Conservation (phyloP, 2,888 invertebrate species). For the Apoderus coryli region DNA sequence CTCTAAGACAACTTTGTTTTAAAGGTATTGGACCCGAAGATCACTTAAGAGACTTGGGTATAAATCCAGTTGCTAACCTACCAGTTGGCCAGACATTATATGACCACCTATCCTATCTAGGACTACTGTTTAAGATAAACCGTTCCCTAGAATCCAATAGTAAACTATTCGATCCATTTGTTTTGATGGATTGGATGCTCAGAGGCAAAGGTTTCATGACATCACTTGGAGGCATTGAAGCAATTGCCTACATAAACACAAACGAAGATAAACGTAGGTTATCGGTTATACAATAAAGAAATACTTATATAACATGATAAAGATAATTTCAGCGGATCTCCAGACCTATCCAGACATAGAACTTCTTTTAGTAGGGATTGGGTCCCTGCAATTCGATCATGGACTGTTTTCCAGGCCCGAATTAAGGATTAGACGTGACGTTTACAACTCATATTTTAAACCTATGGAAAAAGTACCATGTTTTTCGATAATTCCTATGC, state of each 20-base stretch:
- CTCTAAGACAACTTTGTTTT: too few species aligned
- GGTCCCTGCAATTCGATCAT: constrained; percentile 30
- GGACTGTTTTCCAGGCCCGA: constrained; percentile 12
- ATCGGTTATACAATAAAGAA: too few species aligned
- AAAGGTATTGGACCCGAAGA: constrained; percentile 48
- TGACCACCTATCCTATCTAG: constrained; percentile 51
- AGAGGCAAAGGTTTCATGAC: constrained; percentile 33
- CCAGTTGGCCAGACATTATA: constrained; percentile 52
- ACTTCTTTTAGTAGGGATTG: constrained; percentile 39
- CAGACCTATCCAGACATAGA: constrained; percentile 50
- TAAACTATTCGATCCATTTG: constrained; percentile 22
- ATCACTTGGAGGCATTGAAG: constrained; percentile 41
- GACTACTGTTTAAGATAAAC: constrained; percentile 39
- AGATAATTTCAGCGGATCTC: too few species aligned
- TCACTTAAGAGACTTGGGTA: constrained; percentile 41
- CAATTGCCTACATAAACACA: constrained; percentile 40
- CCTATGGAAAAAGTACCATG: constrained; percentile 33
- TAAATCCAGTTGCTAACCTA: constrained; percentile 44
- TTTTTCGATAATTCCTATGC: constrained; percentile 37
- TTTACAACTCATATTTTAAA: constrained; percentile 39
- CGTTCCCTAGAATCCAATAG: constrained; percentile 26
- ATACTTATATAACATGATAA: too few species aligned
- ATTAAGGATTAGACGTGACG: constrained; percentile 20
- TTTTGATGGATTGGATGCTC: constrained; percentile 14
- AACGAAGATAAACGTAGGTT: constrained; percentile 19